Evolutionary conservation across 1,140 invertebrate genomes (phyloP).

Genomic region (Drosophila leontia): DNA sequence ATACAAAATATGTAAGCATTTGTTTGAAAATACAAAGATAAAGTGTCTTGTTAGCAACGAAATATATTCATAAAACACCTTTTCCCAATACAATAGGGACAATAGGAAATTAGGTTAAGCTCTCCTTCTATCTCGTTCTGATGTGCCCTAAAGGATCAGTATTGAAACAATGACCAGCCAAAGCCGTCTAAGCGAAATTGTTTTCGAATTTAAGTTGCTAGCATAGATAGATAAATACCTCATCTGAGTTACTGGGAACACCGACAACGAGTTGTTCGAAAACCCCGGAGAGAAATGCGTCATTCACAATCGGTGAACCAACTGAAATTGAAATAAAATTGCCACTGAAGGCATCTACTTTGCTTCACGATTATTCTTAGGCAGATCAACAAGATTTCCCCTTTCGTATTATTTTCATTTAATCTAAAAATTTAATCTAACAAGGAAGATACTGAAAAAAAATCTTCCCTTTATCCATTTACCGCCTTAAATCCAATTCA

Average conservation of each 20-base stretch:
- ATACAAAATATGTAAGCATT: too few species aligned
- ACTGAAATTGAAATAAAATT: background rate
- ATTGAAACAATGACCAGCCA: too few species aligned
- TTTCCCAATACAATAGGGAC: too few species aligned
- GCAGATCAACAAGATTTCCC: too few species aligned
- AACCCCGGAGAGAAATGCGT: background rate
- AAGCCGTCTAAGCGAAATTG: background rate
- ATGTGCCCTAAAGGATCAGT: background rate
- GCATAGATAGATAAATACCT: background rate
- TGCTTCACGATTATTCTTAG: background rate
- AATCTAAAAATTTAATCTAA: background rate
- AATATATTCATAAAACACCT: too few species aligned
- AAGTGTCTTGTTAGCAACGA: too few species aligned
- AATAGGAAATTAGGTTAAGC: background rate
- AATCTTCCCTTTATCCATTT: background rate
- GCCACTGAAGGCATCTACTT: background rate
- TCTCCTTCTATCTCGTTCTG: background rate
- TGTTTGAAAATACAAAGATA: too few species aligned
- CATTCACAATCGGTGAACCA: background rate
- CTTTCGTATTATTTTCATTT: background rate
- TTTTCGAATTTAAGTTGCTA: too few species aligned
- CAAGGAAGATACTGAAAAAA: background rate
- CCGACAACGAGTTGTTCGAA: background rate
- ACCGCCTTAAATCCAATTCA: constrained; percentile 7
- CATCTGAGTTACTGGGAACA: background rate